Conservation (phyloP, 2,113 vertebrate genomes). For the Sebastes schlegelii region DNA sequence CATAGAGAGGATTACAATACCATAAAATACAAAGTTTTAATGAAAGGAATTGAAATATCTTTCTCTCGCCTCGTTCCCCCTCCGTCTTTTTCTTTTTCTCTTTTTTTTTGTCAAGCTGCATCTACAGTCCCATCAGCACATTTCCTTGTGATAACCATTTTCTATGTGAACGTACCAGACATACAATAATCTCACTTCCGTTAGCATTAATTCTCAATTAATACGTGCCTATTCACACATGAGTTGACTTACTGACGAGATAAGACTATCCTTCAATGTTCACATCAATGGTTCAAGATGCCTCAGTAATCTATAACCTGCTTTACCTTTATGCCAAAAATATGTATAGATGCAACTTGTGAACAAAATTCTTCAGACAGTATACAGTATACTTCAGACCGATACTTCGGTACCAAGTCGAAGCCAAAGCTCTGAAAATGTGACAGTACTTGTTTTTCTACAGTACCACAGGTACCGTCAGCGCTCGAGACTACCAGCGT, state of each 20-base stretch:
- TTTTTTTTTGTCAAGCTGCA: conserved; percentile 2
- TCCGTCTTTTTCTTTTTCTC: not conserved
- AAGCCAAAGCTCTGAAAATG: too few species aligned
- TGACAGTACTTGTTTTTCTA: too few species aligned
- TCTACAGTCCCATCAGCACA: conserved; percentile 11
- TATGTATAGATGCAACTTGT: not conserved
- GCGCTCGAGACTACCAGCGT: too few species aligned
- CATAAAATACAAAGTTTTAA: conserved; percentile 71
- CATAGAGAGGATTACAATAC: conserved; percentile 79
- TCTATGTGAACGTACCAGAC: not conserved
- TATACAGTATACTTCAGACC: not conserved
- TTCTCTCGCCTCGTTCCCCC: conserved; percentile 8
- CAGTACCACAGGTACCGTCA: too few species aligned
- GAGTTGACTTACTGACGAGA: conserved; percentile 2
- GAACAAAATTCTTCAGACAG: not conserved
- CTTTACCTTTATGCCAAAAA: conserved; percentile 1
- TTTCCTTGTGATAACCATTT: not conserved
- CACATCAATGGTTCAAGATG: not conserved
- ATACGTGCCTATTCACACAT: not conserved
- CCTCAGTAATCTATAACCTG: not conserved
- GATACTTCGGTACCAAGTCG: too few species aligned
- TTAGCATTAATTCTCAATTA: conserved; percentile 11
- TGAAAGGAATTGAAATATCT: conserved; percentile 40
- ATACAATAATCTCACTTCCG: not conserved
- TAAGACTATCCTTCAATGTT: not conserved